Percentiles rank a stretch among this genome's conserved stretches.
Evolutionary conservation across 1,140 invertebrate species (phyloP).

Genomic region (Chironomus striatipennis): DNA sequence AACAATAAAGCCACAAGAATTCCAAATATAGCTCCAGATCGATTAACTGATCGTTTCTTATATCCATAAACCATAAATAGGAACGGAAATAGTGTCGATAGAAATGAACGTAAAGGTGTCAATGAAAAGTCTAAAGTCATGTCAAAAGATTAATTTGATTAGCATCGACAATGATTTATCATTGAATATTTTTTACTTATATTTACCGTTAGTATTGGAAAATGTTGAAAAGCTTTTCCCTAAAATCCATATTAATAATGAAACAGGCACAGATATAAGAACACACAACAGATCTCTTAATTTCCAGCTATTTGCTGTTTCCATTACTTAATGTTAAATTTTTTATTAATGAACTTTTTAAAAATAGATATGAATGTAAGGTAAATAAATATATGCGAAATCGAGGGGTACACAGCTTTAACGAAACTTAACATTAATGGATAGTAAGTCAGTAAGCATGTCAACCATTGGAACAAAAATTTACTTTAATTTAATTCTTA

Average conservation of each 20-base stretch:
- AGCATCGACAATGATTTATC: not conserved
- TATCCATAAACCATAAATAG: slow-evolving; percentile 56
- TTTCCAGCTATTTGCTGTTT: slow-evolving; percentile 28
- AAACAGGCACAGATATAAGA: not conserved
- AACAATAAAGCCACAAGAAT: slow-evolving; percentile 70
- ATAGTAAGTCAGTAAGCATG: too few relatives aligned
- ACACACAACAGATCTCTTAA: not conserved
- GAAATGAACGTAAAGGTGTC: slow-evolving; percentile 64
- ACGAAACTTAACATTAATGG: too few relatives aligned
- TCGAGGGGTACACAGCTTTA: too few relatives aligned
- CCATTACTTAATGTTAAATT: not conserved
- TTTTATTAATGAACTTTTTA: too few relatives aligned
- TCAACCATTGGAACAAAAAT: too few relatives aligned
- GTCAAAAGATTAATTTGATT: not conserved
- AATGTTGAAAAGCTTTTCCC: not conserved
- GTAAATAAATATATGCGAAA: too few relatives aligned
- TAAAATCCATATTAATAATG: not conserved
- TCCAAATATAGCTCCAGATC: slow-evolving; percentile 62
- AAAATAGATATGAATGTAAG: too few relatives aligned
- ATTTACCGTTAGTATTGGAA: slow-evolving; percentile 2
- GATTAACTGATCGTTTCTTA: slow-evolving; percentile 54
- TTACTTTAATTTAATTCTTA: too few relatives aligned
- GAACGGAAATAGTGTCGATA: slow-evolving; percentile 59
- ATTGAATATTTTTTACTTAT: too few relatives aligned
- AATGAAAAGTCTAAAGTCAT: not conserved